Evolutionary conservation across 2,888 invertebrate species (phyloP).

Genomic region (Tetropium fuscum): DNA sequence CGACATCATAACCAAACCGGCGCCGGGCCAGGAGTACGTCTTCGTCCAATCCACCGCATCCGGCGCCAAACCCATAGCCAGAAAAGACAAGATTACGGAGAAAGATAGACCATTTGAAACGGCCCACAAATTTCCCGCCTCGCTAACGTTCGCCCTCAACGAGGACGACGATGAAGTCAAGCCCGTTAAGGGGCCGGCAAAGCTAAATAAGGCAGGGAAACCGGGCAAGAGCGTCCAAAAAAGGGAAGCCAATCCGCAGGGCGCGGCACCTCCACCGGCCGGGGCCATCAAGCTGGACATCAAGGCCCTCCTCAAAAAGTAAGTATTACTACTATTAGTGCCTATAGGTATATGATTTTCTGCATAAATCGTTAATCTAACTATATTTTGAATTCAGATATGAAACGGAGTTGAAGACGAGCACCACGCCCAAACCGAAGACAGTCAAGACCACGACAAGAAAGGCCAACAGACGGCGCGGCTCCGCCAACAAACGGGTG

Average conservation of each 20-base stretch:
- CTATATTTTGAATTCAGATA: slow-evolving; percentile 47
- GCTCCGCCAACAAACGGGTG: slow-evolving; percentile 39
- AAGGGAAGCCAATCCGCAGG: slow-evolving; percentile 50
- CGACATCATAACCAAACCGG: slow-evolving; percentile 73
- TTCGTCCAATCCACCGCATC: slow-evolving; percentile 68
- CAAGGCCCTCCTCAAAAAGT: slow-evolving; percentile 40
- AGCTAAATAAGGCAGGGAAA: slow-evolving; percentile 34
- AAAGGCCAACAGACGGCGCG: slow-evolving; percentile 52
- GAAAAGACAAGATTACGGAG: slow-evolving; percentile 57
- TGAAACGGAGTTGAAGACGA: slow-evolving; percentile 54
- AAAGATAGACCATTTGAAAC: slow-evolving; percentile 72
- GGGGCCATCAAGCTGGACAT: slow-evolving; percentile 61
- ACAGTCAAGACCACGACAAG: slow-evolving; percentile 63
- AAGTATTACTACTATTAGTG: no score
- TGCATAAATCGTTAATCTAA: background rate
- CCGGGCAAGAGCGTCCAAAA: slow-evolving; percentile 49
- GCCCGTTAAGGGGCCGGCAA: slow-evolving; percentile 42
- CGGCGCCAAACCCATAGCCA: slow-evolving; percentile 58
- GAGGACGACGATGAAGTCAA: slow-evolving; percentile 54
- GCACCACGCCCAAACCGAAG: slow-evolving; percentile 44
- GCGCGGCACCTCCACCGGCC: slow-evolving; percentile 62
- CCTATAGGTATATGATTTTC: no score
- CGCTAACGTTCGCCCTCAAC: slow-evolving; percentile 60
- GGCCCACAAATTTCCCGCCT: slow-evolving; percentile 76
- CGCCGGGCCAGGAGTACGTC: slow-evolving; percentile 76